Conservation (phyloP, 2,113 vertebrate genomes). For the Mastomys coucha region DNA sequence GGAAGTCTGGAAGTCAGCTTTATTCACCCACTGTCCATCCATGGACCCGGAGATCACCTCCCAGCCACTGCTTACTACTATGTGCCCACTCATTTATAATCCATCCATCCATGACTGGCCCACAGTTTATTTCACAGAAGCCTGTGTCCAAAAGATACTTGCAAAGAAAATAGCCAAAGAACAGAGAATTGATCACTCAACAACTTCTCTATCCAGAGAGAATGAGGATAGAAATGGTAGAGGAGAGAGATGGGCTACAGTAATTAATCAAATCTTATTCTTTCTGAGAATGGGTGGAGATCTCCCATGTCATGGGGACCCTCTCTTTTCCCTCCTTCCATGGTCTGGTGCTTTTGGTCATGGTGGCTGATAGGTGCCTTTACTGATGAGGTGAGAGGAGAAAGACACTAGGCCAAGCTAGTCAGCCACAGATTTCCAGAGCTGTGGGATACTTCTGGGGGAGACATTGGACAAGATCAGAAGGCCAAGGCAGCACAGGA, state of each 20-base stretch:
- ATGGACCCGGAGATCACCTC: too few species aligned
- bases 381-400: background rate
- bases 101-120: background rate
- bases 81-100: fast-evolving
- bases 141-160: background rate
- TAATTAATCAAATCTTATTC: background rate
- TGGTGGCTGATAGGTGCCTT: background rate
- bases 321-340: too few species aligned
- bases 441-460: background rate
- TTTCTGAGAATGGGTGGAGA: background rate
- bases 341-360: background rate
- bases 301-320: too few species aligned
- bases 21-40: background rate
- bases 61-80: background rate
- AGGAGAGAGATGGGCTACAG: background rate
- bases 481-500: background rate
- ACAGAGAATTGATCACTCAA: background rate
- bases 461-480: background rate
- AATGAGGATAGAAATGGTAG: background rate
- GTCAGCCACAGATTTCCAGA: background rate
- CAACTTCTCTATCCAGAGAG: too few species aligned
- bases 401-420: background rate
- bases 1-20: background rate
- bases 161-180: background rate
- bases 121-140: background rate